Evolutionary conservation across 2,888 invertebrate species (phyloP).

Genomic region (Lasius platythorax): DNA sequence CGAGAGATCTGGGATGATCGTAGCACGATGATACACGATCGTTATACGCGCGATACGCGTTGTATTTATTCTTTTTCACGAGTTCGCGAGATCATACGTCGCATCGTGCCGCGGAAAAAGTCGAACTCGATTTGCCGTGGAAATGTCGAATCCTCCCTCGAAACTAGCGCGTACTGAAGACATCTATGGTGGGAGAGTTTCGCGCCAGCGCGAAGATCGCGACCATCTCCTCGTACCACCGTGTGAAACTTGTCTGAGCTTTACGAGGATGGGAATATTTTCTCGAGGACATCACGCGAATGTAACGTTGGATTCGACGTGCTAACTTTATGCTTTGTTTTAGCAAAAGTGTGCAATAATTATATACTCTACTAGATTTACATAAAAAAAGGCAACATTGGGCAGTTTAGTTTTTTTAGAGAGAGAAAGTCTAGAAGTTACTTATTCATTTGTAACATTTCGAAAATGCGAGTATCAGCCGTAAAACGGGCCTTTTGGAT

Average conservation of each 20-base stretch:
- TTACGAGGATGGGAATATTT: not conserved
- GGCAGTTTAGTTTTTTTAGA: not conserved
- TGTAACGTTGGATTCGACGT: not conserved
- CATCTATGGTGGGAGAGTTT: constrained; percentile 59
- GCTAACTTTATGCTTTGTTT: not conserved
- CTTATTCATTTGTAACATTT: not conserved
- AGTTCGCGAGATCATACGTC: constrained; percentile 2
- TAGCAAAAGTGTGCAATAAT: not conserved
- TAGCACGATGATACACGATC: not conserved
- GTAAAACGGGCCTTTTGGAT: not conserved
- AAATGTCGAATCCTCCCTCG: constrained; percentile 58
- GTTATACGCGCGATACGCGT: not conserved
- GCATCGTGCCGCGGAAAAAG: constrained; percentile 43
- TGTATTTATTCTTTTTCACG: not conserved
- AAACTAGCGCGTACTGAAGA: constrained; percentile 44
- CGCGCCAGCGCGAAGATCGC: constrained; percentile 61
- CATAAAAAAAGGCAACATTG: not conserved
- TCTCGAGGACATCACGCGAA: not conserved
- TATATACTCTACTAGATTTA: not conserved
- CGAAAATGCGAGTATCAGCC: not conserved
- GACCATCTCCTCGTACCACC: not conserved
- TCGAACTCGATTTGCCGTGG: constrained; percentile 57
- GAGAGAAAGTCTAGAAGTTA: not conserved
- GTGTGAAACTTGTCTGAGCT: not conserved
- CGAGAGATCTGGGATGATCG: not conserved